These are phyloP conservation scores for Lucilia sericata DNA, from an alignment of 1,140 invertebrate species.

Conservation along the genomic window DNA sequence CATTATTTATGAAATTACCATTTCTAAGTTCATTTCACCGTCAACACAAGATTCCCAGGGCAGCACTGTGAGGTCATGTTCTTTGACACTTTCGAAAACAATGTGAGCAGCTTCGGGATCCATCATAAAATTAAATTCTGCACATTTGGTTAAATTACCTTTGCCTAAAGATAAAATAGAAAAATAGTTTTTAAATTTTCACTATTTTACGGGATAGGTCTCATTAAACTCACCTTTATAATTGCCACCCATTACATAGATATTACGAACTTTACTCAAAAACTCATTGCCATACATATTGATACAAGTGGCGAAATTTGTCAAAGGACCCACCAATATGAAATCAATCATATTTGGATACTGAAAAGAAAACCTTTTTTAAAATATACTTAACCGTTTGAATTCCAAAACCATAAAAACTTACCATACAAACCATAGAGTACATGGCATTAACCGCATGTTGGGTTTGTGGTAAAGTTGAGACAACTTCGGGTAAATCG, in stretches of 20 bases:
- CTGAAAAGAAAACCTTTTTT: conserved; percentile 38
- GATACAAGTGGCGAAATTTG: conserved; percentile 80
- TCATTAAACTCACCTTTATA: conserved; percentile 66
- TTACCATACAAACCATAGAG: conserved; percentile 63
- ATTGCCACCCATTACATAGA: conserved; percentile 84
- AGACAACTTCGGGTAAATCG: conserved; percentile 29
- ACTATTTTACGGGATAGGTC: background rate
- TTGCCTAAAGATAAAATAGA: conserved; percentile 24
- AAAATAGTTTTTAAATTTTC: too few relatives aligned
- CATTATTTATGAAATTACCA: conserved; percentile 63
- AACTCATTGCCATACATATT: conserved; percentile 76
- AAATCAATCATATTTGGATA: conserved; percentile 70
- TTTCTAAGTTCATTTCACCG: conserved; percentile 61
- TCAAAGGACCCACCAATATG: conserved; percentile 78
- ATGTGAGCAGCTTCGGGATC: conserved; percentile 84
- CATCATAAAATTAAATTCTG: conserved; percentile 83
- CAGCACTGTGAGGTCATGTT: conserved; percentile 71
- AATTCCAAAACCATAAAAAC: background rate
- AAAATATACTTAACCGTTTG: too few relatives aligned
- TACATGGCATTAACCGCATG: conserved; percentile 67
- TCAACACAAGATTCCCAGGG: conserved; percentile 75
- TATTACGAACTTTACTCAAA: conserved; percentile 72
- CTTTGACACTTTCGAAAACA: conserved; percentile 70
- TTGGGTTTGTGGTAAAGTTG: conserved; percentile 46
- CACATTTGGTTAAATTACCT: conserved; percentile 69